Conservation (phyloP, 2,113 vertebrate genomes). For the Bagarius yarrelli region DNA sequence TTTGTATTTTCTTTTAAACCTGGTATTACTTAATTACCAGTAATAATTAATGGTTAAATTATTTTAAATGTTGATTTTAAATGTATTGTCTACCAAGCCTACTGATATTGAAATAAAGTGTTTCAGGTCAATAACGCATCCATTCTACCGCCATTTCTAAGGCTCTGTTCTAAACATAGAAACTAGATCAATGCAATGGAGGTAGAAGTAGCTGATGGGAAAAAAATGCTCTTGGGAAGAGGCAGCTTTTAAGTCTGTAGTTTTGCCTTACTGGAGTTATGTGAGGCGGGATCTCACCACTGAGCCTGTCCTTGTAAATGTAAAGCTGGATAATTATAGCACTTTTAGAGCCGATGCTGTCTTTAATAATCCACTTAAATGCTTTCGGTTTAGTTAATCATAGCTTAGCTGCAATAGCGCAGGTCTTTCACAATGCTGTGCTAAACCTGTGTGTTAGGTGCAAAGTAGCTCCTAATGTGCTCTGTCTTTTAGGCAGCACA, state of each 20-base stretch:
- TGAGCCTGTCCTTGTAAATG: slow-evolving; percentile 12
- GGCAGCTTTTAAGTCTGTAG: slow-evolving; percentile 9
- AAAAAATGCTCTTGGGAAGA: background rate
- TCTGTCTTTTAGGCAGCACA: background rate
- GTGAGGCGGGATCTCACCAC: background rate
- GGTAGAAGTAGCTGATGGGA: background rate
- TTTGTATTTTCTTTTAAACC: slow-evolving; percentile 35
- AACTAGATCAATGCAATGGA: slow-evolving; percentile 30
- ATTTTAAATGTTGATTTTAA: slow-evolving; percentile 14
- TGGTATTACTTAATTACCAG: slow-evolving; percentile 35
- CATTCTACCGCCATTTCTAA: slow-evolving; percentile 7
- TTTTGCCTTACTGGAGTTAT: slow-evolving; percentile 2
- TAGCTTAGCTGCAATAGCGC: background rate
- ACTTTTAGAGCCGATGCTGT: background rate
- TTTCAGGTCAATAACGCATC: background rate
- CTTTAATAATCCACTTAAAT: background rate
- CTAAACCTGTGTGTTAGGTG: slow-evolving; percentile 52
- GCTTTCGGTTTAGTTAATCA: slow-evolving; percentile 19
- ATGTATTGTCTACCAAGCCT: slow-evolving; percentile 40
- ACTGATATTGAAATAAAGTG: slow-evolving; percentile 2
- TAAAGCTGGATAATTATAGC: background rate
- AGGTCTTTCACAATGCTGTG: slow-evolving; percentile 34
- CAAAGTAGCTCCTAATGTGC: slow-evolving; percentile 23
- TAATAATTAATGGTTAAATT: background rate
- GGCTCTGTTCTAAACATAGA: slow-evolving; percentile 14